These are phyloP conservation scores for Lepidochrysops patricia DNA, from an alignment of 2,888 invertebrate species.

Conservation along the genomic window DNA sequence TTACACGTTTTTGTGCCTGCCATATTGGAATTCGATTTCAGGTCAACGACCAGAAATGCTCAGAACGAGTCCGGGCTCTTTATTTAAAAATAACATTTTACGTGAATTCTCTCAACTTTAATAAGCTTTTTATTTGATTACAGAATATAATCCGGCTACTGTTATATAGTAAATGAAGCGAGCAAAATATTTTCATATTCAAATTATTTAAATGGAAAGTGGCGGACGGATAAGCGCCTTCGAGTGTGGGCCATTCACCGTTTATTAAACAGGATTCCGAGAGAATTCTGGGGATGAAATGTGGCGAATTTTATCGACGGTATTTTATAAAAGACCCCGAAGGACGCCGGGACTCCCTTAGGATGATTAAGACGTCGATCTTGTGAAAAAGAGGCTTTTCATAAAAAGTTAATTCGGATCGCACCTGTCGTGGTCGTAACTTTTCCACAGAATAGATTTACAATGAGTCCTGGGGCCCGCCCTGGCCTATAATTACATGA, in stretches of 20 bases:
- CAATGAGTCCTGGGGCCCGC: conserved; percentile 60
- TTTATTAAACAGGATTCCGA: background rate
- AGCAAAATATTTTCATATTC: background rate
- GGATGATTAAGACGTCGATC: conserved; percentile 61
- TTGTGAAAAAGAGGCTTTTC: conserved; percentile 67
- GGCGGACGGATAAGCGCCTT: background rate
- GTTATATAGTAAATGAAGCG: background rate
- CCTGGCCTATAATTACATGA: conserved; percentile 52
- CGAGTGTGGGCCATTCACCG: background rate
- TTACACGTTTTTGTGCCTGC: background rate
- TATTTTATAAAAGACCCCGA: conserved; percentile 7
- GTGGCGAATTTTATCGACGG: background rate
- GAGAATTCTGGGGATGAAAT: background rate
- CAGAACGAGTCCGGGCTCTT: background rate
- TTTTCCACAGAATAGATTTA: conserved; percentile 60
- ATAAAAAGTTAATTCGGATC: conserved; percentile 71
- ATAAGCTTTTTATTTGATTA: conserved; percentile 7
- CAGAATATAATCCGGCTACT: background rate
- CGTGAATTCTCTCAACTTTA: conserved; percentile 2
- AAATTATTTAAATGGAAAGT: background rate
- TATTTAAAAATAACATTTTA: conserved; percentile 4
- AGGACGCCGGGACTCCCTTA: conserved; percentile 40
- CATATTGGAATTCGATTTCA: conserved; percentile 1
- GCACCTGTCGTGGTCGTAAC: conserved; percentile 72
- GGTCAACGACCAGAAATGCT: background rate